Conservation (phyloP, 2,113 vertebrate genomes). For the Glaucidium brasilianum region DNA sequence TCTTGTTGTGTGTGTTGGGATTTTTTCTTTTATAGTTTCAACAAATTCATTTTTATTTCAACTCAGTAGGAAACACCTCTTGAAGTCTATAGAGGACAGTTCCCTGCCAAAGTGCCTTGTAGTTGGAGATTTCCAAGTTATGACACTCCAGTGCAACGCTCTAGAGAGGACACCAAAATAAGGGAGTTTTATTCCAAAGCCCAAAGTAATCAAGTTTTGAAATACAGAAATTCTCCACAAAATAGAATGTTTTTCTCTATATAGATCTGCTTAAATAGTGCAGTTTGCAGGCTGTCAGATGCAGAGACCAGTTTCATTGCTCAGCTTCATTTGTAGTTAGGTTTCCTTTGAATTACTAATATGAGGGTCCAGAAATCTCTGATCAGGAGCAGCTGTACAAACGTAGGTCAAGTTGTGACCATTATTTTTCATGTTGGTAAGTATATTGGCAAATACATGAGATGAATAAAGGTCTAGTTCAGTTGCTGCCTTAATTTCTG, state of each 20-base stretch:
- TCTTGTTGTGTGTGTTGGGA: accelerated
- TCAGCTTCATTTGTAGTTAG: neutral
- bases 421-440: neutral
- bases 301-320: neutral
- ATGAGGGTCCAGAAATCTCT: neutral
- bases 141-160: neutral
- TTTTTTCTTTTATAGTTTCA: neutral
- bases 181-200: neutral
- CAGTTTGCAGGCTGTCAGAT: neutral
- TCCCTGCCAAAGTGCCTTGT: neutral
- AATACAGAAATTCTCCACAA: neutral
- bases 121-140: neutral
- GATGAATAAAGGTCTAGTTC: neutral
- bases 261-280: neutral
- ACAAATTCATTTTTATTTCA: neutral
- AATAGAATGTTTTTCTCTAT: neutral
- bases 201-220: neutral
- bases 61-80: neutral
- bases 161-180: neutral
- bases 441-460: neutral
- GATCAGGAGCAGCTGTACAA: neutral
- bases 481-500: neutral
- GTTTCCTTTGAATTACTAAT: neutral
- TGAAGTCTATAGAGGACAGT: neutral
- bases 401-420: neutral